phyloP scores from a whole-genome alignment of 1,140 invertebrate species.

The Apis dorsata region DNA sequence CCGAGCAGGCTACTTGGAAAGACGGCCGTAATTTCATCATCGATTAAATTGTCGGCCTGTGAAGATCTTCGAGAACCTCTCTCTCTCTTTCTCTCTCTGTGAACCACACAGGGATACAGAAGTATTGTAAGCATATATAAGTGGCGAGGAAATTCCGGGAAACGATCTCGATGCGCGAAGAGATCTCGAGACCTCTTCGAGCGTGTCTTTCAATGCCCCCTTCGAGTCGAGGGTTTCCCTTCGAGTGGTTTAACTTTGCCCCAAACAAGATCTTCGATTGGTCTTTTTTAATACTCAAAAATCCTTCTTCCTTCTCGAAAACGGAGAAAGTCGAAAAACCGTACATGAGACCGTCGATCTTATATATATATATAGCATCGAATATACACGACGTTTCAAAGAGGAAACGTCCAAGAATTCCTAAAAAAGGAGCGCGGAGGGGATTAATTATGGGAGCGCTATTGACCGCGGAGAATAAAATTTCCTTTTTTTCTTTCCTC shows the following conservation, averaged over 20 bases:
- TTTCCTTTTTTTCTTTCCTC: no score
- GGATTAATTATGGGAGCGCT: slow-evolving; percentile 25
- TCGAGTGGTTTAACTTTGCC: slow-evolving; percentile 16
- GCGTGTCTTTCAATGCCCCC: slow-evolving; percentile 17
- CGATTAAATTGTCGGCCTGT: neutral
- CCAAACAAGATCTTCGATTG: slow-evolving; percentile 1
- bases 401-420: no score
- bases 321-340: no score
- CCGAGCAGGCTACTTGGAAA: neutral
- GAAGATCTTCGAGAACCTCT: neutral
- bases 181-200: slow-evolving; percentile 19
- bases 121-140: neutral
- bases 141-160: neutral
- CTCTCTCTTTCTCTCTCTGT: neutral
- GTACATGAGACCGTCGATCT: no score
- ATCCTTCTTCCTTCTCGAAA: no score
- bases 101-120: neutral
- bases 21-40: neutral
- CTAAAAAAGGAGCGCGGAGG: neutral
- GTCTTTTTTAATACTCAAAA: neutral
- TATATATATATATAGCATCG: no score
- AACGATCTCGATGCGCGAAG: neutral
- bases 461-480: slow-evolving; percentile 15
- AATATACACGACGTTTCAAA: no score
- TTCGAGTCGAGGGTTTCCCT: neutral